Conservation (phyloP, 2,797 vertebrate species). For the Choloepus didactylus region DNA sequence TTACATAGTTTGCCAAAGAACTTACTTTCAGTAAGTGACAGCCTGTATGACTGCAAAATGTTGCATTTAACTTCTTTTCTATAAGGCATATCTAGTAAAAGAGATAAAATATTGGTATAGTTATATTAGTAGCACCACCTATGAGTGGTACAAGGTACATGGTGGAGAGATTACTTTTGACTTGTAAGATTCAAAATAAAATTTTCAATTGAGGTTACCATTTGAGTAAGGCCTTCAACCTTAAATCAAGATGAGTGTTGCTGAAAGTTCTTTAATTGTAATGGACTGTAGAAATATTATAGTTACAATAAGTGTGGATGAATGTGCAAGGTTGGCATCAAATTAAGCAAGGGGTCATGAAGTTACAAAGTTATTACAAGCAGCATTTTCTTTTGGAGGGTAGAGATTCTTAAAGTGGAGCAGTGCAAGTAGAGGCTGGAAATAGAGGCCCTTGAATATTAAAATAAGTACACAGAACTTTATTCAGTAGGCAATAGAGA, state of each 20-base stretch:
- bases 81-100: background rate
- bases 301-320: background rate
- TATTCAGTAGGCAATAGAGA: background rate
- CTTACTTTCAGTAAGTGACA: background rate
- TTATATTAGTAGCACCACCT: background rate
- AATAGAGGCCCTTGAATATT: constrained; percentile 26
- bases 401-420: background rate
- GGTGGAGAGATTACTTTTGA: constrained; percentile 25
- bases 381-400: background rate
- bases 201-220: background rate
- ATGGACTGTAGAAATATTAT: background rate
- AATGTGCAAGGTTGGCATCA: background rate
- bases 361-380: background rate
- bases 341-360: constrained; percentile 10
- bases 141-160: background rate
- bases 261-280: background rate
- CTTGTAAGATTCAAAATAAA: background rate
- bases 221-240: background rate
- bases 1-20: background rate
- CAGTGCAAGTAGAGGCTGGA: background rate
- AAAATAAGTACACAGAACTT: background rate
- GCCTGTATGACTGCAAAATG: background rate
- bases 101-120: background rate
- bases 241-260: constrained; percentile 7
- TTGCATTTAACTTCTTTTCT: constrained; percentile 33